Conservation (phyloP, 2,113 vertebrate genomes). For the Caloenas nicobarica region DNA sequence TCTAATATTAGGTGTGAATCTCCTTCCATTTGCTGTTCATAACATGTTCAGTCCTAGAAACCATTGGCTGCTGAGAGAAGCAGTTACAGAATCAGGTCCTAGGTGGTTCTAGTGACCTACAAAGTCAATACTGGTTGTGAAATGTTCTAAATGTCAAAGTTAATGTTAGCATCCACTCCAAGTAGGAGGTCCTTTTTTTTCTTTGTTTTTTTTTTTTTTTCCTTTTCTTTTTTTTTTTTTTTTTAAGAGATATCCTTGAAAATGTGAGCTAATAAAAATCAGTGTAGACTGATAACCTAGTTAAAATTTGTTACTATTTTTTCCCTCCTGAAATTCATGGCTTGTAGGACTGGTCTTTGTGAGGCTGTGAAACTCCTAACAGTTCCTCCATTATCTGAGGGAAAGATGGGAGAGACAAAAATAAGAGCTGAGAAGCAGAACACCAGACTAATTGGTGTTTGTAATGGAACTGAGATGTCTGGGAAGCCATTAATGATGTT, state of each 20-base stretch:
- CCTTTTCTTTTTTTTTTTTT: background rate
- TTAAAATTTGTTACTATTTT: background rate
- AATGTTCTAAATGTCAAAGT: background rate
- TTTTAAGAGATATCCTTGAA: background rate
- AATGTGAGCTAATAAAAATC: background rate
- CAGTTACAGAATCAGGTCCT: background rate
- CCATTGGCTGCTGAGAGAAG: background rate
- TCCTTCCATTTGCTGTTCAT: background rate
- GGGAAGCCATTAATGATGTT: background rate
- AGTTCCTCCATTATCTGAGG: background rate
- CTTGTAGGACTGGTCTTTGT: background rate
- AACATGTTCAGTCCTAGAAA: background rate
- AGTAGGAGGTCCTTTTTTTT: background rate
- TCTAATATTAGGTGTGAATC: background rate
- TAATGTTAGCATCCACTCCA: background rate
- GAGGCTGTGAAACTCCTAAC: background rate
- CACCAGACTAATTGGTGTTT: background rate
- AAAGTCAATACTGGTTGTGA: background rate
- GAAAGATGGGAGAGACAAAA: background rate
- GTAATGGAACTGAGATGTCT: background rate
- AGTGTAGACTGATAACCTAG: background rate
- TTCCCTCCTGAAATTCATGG: background rate
- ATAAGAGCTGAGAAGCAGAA: background rate
- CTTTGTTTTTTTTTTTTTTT: too few species aligned
- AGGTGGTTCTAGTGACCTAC: background rate